These are phyloP conservation scores for Syrmaticus mikado DNA, from an alignment of 2,113 vertebrate species.

Conservation along the genomic window DNA sequence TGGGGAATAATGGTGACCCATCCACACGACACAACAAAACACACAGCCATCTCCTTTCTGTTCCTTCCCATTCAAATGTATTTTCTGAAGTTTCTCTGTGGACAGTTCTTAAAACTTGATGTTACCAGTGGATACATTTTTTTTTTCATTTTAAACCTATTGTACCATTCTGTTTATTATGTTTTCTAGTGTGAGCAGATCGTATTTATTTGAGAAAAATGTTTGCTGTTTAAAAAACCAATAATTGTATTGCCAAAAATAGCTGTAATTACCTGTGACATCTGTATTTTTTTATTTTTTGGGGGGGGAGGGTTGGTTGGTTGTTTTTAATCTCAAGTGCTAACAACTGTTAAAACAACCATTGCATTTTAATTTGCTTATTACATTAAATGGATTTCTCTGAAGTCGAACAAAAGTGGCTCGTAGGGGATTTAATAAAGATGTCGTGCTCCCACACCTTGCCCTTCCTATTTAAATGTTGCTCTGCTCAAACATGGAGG, in stretches of 20 bases:
- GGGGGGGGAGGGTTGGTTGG: background rate
- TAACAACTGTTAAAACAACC: slow-evolving; percentile 19
- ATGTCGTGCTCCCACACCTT: background rate
- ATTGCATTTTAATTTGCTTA: slow-evolving; percentile 36
- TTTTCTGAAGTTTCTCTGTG: background rate
- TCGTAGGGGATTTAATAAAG: slow-evolving; percentile 20
- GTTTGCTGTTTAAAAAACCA: slow-evolving; percentile 51
- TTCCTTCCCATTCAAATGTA: background rate
- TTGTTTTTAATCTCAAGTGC: slow-evolving; percentile 44
- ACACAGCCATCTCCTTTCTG: background rate
- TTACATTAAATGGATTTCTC: slow-evolving; percentile 45
- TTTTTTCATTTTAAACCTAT: background rate
- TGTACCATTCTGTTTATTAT: slow-evolving; percentile 37
- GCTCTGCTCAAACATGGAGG: background rate
- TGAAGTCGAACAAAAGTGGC: background rate
- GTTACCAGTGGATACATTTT: background rate
- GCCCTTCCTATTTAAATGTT: background rate
- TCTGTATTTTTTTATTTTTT: slow-evolving; percentile 60
- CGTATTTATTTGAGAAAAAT: slow-evolving; percentile 69
- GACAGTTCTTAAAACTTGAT: slow-evolving; percentile 2
- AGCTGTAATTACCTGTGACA: slow-evolving; percentile 64
- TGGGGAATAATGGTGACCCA: background rate
- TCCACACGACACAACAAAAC: background rate
- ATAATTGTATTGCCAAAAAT: slow-evolving; percentile 50
- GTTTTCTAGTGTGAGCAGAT: slow-evolving; percentile 42